Conservation (phyloP, 64 coral and sea anemone species). For the Stylophora pistillata region DNA sequence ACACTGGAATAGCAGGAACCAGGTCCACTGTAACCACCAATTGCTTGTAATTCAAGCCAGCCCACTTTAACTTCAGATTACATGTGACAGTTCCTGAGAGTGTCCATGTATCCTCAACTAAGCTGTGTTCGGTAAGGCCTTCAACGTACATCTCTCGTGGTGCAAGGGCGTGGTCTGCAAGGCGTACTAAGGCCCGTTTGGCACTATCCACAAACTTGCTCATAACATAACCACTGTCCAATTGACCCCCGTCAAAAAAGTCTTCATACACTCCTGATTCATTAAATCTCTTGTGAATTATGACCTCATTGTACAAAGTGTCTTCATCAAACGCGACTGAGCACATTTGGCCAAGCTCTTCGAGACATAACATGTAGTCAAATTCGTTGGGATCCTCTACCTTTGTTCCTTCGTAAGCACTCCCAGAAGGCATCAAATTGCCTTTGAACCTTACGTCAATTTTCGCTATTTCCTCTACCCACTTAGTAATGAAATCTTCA, state of each 20-base stretch:
- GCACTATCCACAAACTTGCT: slow-evolving; percentile 22
- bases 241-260: slow-evolving; percentile 23
- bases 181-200: slow-evolving; percentile 10
- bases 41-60: slow-evolving; percentile 50
- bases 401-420: slow-evolving; percentile 50
- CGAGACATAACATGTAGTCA: slow-evolving; percentile 55
- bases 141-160: slow-evolving; percentile 24
- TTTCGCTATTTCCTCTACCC: slow-evolving; percentile 26
- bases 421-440: slow-evolving; percentile 26
- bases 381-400: slow-evolving; percentile 54
- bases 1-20: slow-evolving; percentile 31
- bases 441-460: slow-evolving; percentile 36
- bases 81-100: slow-evolving; percentile 47
- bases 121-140: slow-evolving; percentile 37
- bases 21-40: slow-evolving; percentile 44
- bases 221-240: slow-evolving; percentile 35
- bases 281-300: neutral
- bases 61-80: slow-evolving; percentile 47
- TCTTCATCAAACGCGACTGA: neutral
- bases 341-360: slow-evolving; percentile 17
- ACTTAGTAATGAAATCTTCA: slow-evolving; percentile 20
- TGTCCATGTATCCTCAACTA: slow-evolving; percentile 41
- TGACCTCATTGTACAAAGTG: slow-evolving; percentile 4
- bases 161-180: neutral
- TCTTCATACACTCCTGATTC: neutral